Evolutionary conservation across 2,797 vertebrate species (phyloP), one percentile per base, ranked within the genome.

Genomic region (Hyperoplus immaculatus): DNA sequence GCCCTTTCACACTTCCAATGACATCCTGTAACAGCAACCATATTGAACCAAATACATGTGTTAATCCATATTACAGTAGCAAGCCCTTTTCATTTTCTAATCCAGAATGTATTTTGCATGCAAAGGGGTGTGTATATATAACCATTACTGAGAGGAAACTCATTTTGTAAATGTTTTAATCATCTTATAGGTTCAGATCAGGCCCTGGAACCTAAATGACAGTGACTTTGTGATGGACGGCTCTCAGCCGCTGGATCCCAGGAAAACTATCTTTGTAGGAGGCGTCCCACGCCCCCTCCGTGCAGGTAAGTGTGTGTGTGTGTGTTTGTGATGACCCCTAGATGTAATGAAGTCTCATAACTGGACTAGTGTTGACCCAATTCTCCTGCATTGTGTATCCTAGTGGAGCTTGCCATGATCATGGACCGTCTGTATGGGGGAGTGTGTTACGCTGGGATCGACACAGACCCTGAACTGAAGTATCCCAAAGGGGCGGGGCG

Each of bases 161-260:
- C 36, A 8, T 62, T 16, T 29, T 38, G 47, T 10, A 2, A 36
- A 8, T 4, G 8, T 69, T 15, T 61, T 7, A 70, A 15, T 43
- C 2, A 15, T 43, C 39, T 57, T 51, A 16, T 85, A 99, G 98
- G 98, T 99, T 84, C 98, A 99, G 94, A 99, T 99, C 80, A 96
- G 98, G 68, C 98, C 98, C 82, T 99, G 98, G 98, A 99, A 99
- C 94, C 96, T 99, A 69, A 99, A 99, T 77, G 98, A 99, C 94
- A 99, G 98, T 92, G 98, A 99, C 92, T 99, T 99, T 93, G 98
- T 99, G 79, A 99, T 99, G 98, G 98, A 99, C 73, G 98, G 98
- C 88, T 99, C 98, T 81, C 98, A 99, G 88, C 98, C 98, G 67
- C 94, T 99, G 83, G 98, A 99, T 86, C 98, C 98, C 72, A 96